Evolutionary conservation across 1,140 invertebrate species (phyloP), one percentile per base, ranked within the genome.

Genomic region (Cotesia chilonis): DNA sequence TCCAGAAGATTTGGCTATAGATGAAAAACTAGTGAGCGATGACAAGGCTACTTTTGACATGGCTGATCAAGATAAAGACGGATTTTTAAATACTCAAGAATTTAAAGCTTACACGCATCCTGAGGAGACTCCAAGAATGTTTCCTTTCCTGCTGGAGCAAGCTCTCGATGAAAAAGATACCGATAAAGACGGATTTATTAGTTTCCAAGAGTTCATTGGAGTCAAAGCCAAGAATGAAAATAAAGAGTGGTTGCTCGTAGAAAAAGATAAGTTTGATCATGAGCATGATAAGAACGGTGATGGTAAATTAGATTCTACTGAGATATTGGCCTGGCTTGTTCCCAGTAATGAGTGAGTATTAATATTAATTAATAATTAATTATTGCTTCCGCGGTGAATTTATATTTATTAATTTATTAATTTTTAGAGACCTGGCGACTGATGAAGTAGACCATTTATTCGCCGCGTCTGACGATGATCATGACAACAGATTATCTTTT

Each of bases 401-500:
- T 28, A 28, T 2, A 28, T 28, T 51, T 52, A 68, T 60, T 28
- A 28, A 4, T 57, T 36, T 68, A 7, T 12, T 68, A 20, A 36
- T 71, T 70, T 81, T 71, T 63, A 94, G 92, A 4, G 94, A 96
- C 79, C 94, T 97, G 75, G 96, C 97, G 0, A 89, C 88, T 35
- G 94, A 97, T 77, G 98, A 99, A 88, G 95, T 95, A 1, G 90
- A 93, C 66, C 97, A 99, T 89, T 87, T 99, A 57, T 95, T 99
- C 82, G 91, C 91, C 1, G 88, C 92, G n/a, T 92, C 95, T 1
- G 97, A 99, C 87, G 92, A 93, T 75, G 91, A 99, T 85, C 92
- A 93, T 79, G 95, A 99, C 85, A 91, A 92, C 72, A 82, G 92
- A 73, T 88, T 99, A 9, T 92, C 92, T 0, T 94, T 94, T 82